Evolutionary conservation across 2,113 vertebrate genomes (phyloP).

Genomic region (Oplegnathus fasciatus): DNA sequence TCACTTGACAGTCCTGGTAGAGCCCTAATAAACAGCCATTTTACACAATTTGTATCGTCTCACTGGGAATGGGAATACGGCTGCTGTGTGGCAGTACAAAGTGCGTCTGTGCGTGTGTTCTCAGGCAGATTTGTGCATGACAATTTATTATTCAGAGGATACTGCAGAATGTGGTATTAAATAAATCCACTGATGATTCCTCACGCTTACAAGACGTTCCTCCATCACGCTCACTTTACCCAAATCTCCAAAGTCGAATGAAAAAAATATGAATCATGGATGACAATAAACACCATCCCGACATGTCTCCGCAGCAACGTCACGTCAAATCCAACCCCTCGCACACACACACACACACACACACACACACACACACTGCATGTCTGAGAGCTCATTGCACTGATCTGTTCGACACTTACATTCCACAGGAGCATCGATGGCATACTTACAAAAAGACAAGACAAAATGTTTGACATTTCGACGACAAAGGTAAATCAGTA

Average conservation of each 20-base stretch:
- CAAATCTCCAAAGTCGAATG: conserved; percentile 4
- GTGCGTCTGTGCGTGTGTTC: not conserved
- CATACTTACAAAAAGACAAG: conserved; percentile 29
- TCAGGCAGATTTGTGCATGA: conserved; percentile 24
- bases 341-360: conserved; percentile 3
- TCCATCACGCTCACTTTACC: conserved; percentile 17
- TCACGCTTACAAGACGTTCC: not conserved
- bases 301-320: conserved; percentile 30
- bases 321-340: conserved; percentile 23
- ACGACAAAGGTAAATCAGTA: conserved; percentile 56
- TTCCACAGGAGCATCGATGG: conserved; percentile 52
- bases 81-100: conserved; percentile 17
- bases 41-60: conserved; percentile 59
- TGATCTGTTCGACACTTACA: conserved; percentile 54
- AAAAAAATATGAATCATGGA: conserved; percentile 22
- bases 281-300: conserved; percentile 32
- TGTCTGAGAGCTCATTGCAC: conserved; percentile 48
- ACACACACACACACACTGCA: conserved; percentile 7
- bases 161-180: conserved; percentile 39
- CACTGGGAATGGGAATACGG: conserved; percentile 45
- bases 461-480: conserved; percentile 48
- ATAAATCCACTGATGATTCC: conserved; percentile 30
- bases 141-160: conserved; percentile 36
- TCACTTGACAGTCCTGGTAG: conserved; percentile 52
- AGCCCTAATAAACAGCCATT: conserved; percentile 62